Evolutionary conservation across 1,140 invertebrate genomes (phyloP).

Genomic region (Ctenoplectra terminalis): DNA sequence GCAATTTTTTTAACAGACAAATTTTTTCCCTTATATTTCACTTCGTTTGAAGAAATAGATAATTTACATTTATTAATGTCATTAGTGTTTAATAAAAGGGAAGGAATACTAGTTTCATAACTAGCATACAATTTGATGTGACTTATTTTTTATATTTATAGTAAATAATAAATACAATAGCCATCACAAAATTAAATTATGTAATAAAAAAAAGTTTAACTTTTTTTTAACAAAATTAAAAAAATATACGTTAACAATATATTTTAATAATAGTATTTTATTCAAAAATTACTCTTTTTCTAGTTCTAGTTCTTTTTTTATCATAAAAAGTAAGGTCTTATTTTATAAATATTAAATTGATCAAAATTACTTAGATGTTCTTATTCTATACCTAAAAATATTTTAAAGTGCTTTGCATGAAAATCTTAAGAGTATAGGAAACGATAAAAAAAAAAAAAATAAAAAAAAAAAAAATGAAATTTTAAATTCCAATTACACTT

Average conservation of each 20-base stretch:
- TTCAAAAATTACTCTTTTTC: background rate
- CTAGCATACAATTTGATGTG: constrained; percentile 1
- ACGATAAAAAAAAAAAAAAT: no score
- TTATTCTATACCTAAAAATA: constrained; percentile 11
- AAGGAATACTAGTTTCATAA: constrained; percentile 13
- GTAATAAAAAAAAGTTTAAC: constrained; percentile 4
- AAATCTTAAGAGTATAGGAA: background rate
- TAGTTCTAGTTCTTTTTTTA: constrained; percentile 1
- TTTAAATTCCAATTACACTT: background rate
- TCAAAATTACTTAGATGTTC: constrained; percentile 5
- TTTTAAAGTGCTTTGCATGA: constrained; percentile 31
- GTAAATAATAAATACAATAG: background rate
- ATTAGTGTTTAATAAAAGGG: background rate
- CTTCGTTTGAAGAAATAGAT: background rate
- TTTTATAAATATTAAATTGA: constrained; percentile 36
- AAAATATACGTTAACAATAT: background rate
- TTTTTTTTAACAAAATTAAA: background rate
- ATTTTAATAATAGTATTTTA: constrained; percentile 4
- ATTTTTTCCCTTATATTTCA: constrained; percentile 8
- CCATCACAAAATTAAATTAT: constrained; percentile 5
- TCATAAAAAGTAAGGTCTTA: background rate
- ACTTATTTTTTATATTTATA: constrained; percentile 17
- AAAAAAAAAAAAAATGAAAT: background rate
- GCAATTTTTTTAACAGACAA: background rate
- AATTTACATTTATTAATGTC: constrained; percentile 12